phyloP scores from a whole-genome alignment of 2,797 vertebrate species.

The Otolemur crassicaudatus region DNA sequence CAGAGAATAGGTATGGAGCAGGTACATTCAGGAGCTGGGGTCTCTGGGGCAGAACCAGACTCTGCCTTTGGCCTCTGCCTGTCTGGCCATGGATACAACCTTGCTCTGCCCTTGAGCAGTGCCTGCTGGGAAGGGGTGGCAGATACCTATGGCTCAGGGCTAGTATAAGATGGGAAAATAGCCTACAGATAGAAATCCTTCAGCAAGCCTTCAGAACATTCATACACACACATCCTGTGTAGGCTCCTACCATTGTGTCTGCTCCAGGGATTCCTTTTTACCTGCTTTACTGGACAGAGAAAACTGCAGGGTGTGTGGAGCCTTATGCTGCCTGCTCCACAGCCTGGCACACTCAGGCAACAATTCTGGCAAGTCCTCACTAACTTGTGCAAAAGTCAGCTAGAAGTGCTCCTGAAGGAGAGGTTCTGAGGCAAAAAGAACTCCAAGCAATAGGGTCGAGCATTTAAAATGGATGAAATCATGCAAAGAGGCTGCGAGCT shows the following conservation, averaged over 20 bases:
- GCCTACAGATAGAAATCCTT: conserved; percentile 46
- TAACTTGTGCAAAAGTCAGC: conserved; percentile 91
- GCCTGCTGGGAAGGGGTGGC: not conserved
- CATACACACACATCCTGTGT: not conserved
- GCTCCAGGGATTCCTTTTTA: not conserved
- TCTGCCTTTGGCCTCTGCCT: not conserved
- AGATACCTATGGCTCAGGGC: conserved; percentile 22
- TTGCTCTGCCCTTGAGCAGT: not conserved
- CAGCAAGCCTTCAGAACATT: not conserved
- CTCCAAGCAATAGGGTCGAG: conserved; percentile 89
- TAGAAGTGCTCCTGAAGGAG: conserved; percentile 89
- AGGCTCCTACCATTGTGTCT: not conserved
- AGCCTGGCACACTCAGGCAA: conserved; percentile 15
- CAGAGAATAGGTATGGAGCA: not conserved
- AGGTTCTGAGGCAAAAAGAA: conserved; percentile 85
- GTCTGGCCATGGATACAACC: not conserved
- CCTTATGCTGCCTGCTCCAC: not conserved
- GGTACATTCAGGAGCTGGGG: not conserved
- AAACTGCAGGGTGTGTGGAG: not conserved
- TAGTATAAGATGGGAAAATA: not conserved
- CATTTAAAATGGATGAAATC: conserved; percentile 93
- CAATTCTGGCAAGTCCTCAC: conserved; percentile 72
- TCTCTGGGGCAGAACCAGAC: not conserved
- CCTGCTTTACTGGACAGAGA: conserved; percentile 8
- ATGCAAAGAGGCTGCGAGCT: conserved; percentile 96